Evolutionary conservation across 2,888 invertebrate genomes (phyloP), one percentile per base, ranked within the genome.

Genomic region (Aricia artaxerxes): DNA sequence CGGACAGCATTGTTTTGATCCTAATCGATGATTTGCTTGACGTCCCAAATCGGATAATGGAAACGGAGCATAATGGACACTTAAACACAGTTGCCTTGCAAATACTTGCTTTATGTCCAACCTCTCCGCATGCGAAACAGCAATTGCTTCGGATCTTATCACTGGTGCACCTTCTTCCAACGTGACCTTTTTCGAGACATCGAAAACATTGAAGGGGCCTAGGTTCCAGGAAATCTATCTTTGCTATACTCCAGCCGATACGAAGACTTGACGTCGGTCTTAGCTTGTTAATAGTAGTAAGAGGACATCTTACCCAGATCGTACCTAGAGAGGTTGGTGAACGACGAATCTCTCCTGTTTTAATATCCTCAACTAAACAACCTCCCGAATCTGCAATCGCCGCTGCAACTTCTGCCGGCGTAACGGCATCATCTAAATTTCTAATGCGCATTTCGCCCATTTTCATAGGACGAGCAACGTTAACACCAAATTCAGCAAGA

Each of bases 251-350:
- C 61, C 77, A 77, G 1, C 61, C 77, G 0, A 77, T 38, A 3
- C 13, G 60, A 13, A 61, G 4, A n/a, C 61, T 13, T 61, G 60
- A 35, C 6, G 16, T 60, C 16, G 38, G 7, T 1, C 38, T 38
- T 11, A 77, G 38, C 24, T 80, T 80, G 4, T 44, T 61, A 1
- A 78, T 53, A 1, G 76, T 76, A 6, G 38, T 69, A 4, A 78
- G 31, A n/a, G 80, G 80, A 40, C 78, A 80, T 13, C 78, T 31
- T 7, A 78, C 80, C 80, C 80, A 78, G 16, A 73, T 44, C 2
- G 80, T 69, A 0, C 80, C 80, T 69, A 80, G 24, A 3, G 49
- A n/a, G 2, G 24, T 78, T 6, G 69, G 40, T 11, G 75, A 38
- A 9, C 78, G 78, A 16, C 78, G 78, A 4, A 78, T 77, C 13